phyloP scores from a whole-genome alignment of 2,888 invertebrate species.

The Oxycera nigricornis region DNA sequence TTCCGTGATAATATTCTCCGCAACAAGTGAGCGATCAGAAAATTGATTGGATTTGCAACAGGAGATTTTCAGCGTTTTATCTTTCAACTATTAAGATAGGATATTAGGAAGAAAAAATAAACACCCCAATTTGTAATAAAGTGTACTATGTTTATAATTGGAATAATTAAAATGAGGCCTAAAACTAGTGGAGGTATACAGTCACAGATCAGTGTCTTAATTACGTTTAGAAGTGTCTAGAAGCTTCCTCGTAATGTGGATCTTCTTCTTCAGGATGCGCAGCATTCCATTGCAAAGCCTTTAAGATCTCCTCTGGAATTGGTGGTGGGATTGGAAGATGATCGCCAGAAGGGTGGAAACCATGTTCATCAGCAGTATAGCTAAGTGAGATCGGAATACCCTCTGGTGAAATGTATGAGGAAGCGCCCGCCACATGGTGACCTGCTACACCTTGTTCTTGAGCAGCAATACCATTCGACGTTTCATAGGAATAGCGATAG shows the following conservation, averaged over 20 bases:
- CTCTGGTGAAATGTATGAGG: slow-evolving; percentile 22
- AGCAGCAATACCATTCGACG: slow-evolving; percentile 69
- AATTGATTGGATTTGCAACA: too few species aligned
- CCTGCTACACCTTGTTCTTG: slow-evolving; percentile 67
- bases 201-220: too few species aligned
- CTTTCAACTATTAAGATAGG: too few species aligned
- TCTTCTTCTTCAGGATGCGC: slow-evolving; percentile 28
- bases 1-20: too few species aligned
- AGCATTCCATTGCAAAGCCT: slow-evolving; percentile 17
- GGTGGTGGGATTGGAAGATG: slow-evolving; percentile 18
- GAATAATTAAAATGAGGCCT: too few species aligned
- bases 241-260: slow-evolving; percentile 23
- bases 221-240: slow-evolving; percentile 7
- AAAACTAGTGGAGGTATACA: too few species aligned
- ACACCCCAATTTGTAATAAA: too few species aligned
- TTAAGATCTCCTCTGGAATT: slow-evolving; percentile 29
- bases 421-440: slow-evolving; percentile 2
- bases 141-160: too few species aligned
- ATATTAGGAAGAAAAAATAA: too few species aligned
- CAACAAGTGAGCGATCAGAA: too few species aligned
- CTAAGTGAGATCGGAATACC: slow-evolving; percentile 12
- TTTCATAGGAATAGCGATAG: slow-evolving; percentile 59
- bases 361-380: slow-evolving; percentile 23
- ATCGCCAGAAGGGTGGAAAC: slow-evolving; percentile 14
- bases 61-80: too few species aligned